phyloP scores from a whole-genome alignment of 2,797 vertebrate species.

The Sebastes itinus region DNA sequence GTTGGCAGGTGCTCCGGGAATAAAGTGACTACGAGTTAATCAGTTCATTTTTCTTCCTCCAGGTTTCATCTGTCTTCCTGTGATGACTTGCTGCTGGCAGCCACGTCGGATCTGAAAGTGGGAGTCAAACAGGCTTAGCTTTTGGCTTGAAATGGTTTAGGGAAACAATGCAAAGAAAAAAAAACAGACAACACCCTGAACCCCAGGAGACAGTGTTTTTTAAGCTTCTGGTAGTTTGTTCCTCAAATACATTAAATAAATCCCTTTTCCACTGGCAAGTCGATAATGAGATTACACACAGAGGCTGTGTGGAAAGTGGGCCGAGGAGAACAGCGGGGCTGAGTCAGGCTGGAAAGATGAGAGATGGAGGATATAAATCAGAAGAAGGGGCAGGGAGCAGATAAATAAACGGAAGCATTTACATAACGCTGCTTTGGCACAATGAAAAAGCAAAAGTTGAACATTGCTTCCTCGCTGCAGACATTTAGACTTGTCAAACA shows the following conservation, averaged over 20 bases:
- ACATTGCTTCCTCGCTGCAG: background rate
- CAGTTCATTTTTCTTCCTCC: constrained; percentile 65
- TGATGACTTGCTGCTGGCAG: constrained; percentile 58
- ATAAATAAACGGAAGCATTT: background rate
- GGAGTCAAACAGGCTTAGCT: constrained; percentile 37
- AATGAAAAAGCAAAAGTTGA: background rate
- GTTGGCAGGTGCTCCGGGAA: constrained; percentile 53
- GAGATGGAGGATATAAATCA: constrained; percentile 29
- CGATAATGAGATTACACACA: constrained; percentile 63
- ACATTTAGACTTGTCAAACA: background rate
- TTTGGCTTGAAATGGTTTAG: constrained; percentile 40
- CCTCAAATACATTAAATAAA: constrained; percentile 62
- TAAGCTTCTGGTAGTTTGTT: constrained; percentile 49
- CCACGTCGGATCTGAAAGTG: constrained; percentile 32
- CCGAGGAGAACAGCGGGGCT: constrained; percentile 27
- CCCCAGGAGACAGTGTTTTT: constrained; percentile 30
- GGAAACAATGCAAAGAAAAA: constrained; percentile 14
- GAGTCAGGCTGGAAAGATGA: constrained; percentile 30
- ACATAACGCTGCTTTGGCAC: background rate
- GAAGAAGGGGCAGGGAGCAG: background rate
- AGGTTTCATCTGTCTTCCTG: constrained; percentile 60
- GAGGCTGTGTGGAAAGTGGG: constrained; percentile 44
- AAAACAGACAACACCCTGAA: constrained; percentile 2
- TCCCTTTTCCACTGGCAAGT: constrained; percentile 58
- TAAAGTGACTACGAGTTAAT: constrained; percentile 67